phyloP scores from a whole-genome alignment of 2,888 invertebrate genomes.

The Lepetodrilus schrolli region DNA sequence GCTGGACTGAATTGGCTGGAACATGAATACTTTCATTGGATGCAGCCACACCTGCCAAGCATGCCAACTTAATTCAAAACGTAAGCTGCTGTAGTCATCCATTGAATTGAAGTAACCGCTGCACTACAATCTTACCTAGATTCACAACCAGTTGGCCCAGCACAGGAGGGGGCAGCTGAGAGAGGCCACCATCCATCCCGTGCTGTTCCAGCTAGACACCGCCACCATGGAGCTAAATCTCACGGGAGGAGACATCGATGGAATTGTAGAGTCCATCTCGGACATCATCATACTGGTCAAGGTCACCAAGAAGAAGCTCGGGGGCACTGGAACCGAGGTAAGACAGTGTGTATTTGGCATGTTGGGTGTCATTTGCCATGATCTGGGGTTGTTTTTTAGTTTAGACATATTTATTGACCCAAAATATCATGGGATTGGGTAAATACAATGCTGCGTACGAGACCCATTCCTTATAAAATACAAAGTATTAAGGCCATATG shows the following conservation, averaged over 20 bases:
- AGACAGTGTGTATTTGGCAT: neutral
- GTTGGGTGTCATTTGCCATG: neutral
- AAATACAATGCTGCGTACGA: too few relatives aligned
- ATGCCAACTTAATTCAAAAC: too few relatives aligned
- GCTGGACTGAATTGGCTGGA: too few relatives aligned
- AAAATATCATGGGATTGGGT: too few relatives aligned
- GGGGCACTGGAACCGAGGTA: neutral
- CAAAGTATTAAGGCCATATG: too few relatives aligned
- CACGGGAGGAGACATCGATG: neutral
- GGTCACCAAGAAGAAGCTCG: constrained; percentile 7
- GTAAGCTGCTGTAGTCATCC: too few relatives aligned
- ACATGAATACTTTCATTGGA: too few relatives aligned
- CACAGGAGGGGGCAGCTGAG: neutral
- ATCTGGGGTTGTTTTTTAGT: neutral
- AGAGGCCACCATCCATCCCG: neutral
- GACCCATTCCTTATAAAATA: too few relatives aligned
- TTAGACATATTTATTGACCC: too few relatives aligned
- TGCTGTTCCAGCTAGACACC: neutral
- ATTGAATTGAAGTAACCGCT: too few relatives aligned
- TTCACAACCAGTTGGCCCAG: neutral
- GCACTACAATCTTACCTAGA: too few relatives aligned
- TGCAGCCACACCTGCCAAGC: too few relatives aligned
- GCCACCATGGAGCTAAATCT: neutral
- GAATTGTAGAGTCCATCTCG: constrained; percentile 1
- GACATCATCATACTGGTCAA: constrained; percentile 5